phyloP scores from a whole-genome alignment of 2,113 vertebrate genomes.

The Morphnarchus princeps region DNA sequence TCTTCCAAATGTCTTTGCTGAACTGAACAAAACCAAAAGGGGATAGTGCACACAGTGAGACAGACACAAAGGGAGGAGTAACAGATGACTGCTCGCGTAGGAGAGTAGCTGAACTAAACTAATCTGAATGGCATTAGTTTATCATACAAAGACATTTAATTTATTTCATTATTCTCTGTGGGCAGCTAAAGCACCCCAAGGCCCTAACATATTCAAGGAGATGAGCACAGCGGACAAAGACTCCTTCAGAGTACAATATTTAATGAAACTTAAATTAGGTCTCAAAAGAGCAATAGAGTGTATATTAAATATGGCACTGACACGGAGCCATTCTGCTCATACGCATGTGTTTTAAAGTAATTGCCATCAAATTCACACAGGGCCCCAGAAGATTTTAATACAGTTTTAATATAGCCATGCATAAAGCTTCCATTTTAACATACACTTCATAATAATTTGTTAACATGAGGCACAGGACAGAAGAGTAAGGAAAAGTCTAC shows the following conservation, averaged over 20 bases:
- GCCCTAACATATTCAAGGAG: neutral
- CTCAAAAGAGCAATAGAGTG: conserved; percentile 33
- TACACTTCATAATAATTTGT: neutral
- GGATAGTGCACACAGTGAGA: neutral
- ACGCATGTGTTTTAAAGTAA: neutral
- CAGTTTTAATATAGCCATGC: neutral
- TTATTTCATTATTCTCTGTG: conserved; percentile 24
- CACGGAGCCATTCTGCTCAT: neutral
- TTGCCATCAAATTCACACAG: neutral
- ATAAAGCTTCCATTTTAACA: neutral
- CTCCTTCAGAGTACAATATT: conserved; percentile 23
- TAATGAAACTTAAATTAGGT: conserved; percentile 59
- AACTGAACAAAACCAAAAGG: neutral
- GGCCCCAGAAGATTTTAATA: neutral
- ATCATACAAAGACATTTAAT: conserved; percentile 30
- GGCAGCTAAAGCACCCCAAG: neutral
- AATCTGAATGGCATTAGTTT: neutral
- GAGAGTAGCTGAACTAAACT: neutral
- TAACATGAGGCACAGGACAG: neutral
- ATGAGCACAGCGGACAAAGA: neutral
- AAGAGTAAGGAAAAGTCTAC: neutral
- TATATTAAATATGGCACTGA: conserved; percentile 16
- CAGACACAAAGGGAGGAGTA: neutral
- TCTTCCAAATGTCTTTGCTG: neutral
- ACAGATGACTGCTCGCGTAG: neutral